A percentile compares a stretch with the other conserved stretches of the same genome.
Evolutionary conservation across 2,113 vertebrate genomes (phyloP).

Genomic region (Rhinogobius similis): DNA sequence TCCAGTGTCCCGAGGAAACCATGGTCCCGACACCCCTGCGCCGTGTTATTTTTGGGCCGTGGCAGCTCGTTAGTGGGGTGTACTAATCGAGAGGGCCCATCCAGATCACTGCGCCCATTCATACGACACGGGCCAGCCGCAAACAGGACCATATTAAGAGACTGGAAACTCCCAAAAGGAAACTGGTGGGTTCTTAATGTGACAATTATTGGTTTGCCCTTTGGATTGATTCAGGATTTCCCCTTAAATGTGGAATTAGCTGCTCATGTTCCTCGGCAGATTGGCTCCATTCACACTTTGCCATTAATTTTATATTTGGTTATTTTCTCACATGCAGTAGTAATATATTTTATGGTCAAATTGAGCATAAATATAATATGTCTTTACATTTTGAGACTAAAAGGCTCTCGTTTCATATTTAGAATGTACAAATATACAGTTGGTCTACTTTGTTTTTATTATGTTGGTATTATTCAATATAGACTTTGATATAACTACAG

Average conservation of each 20-base stretch:
- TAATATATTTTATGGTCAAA: conserved; percentile 25
- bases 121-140: conserved; percentile 38
- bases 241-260: conserved; percentile 34
- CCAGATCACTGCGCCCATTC: conserved; percentile 66
- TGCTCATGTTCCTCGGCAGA: conserved; percentile 27
- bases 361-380: conserved; percentile 2
- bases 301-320: conserved; percentile 7
- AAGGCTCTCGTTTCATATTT: conserved; percentile 14
- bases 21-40: conserved; percentile 19
- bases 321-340: conserved; percentile 25
- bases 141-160: conserved; percentile 34
- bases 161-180: conserved; percentile 25
- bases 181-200: conserved; percentile 44
- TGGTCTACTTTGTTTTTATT: no score
- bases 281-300: conserved; percentile 6
- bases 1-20: conserved; percentile 41
- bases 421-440: background rate
- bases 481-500: background rate
- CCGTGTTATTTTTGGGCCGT: conserved; percentile 68
- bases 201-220: conserved; percentile 41
- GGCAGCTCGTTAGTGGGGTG: conserved; percentile 68
- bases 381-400: conserved; percentile 15
- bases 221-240: conserved; percentile 37
- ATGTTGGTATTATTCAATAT: background rate
- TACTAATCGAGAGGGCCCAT: conserved; percentile 61